phyloP scores from a whole-genome alignment of 2,113 vertebrate species.

The Hippoglossus stenolepis region DNA sequence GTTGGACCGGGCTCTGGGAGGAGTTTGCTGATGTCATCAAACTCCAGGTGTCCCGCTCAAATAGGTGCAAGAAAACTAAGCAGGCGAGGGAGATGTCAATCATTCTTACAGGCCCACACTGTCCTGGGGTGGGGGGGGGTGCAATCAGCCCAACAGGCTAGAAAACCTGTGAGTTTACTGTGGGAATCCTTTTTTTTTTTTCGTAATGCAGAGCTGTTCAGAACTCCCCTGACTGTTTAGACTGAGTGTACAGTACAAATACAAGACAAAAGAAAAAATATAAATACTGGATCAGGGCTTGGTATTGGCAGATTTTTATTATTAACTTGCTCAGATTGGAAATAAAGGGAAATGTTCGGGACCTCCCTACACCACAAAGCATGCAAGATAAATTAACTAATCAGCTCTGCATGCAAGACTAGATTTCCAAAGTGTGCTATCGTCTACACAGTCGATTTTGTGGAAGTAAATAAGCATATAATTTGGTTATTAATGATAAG shows the following conservation, averaged over 20 bases:
- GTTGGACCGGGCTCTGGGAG: neutral
- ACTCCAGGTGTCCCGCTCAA: neutral
- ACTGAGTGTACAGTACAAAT: neutral
- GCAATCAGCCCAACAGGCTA: slow-evolving; percentile 7
- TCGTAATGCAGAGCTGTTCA: neutral
- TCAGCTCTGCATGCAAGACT: slow-evolving; percentile 62
- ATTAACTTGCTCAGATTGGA: neutral
- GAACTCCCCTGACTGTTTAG: neutral
- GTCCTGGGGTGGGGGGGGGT: neutral
- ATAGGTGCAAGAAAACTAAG: neutral
- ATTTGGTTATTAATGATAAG: slow-evolving; percentile 39
- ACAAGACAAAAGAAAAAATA: slow-evolving; percentile 10
- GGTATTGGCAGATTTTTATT: slow-evolving; percentile 4
- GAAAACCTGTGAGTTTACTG: slow-evolving; percentile 9
- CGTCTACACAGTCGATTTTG: slow-evolving; percentile 32
- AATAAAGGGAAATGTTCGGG: slow-evolving; percentile 27
- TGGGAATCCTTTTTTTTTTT: neutral
- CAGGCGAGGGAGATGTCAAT: neutral
- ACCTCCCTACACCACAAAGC: slow-evolving; percentile 56
- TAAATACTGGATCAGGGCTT: slow-evolving; percentile 32
- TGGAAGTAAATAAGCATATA: slow-evolving; percentile 23
- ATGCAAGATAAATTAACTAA: slow-evolving; percentile 54
- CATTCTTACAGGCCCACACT: neutral
- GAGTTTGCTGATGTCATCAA: neutral
- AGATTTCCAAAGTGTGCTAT: slow-evolving; percentile 39